Percentiles rank a stretch among this genome's conserved stretches.
Conservation (phyloP, 2,797 vertebrate genomes). For the Denticeps clupeoides region DNA sequence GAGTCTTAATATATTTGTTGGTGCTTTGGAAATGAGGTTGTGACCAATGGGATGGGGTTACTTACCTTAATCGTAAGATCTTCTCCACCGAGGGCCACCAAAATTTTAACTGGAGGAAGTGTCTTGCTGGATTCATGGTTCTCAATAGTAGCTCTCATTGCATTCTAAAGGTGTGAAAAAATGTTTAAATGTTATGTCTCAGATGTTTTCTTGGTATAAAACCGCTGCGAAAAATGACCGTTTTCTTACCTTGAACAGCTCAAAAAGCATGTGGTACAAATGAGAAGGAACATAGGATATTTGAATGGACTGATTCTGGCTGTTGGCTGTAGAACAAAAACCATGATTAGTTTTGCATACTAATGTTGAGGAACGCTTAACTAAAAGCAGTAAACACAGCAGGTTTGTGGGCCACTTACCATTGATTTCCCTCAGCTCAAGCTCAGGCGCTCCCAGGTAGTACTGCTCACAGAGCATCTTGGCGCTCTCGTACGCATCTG, state of each 20-base stretch:
- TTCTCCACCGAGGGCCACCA: conserved; percentile 71
- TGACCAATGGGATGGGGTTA: too few species aligned
- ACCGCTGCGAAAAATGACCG: background rate
- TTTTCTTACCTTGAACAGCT: conserved; percentile 76
- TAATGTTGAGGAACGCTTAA: too few species aligned
- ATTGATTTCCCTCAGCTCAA: conserved; percentile 70
- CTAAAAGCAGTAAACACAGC: too few species aligned
- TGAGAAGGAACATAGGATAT: conserved; percentile 81
- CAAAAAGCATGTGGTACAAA: conserved; percentile 82
- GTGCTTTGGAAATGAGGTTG: too few species aligned
- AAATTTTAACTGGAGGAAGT: conserved; percentile 66
- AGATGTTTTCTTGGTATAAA: background rate
- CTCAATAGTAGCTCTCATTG: conserved; percentile 80
- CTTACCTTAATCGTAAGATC: conserved; percentile 72
- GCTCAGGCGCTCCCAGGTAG: conserved; percentile 71
- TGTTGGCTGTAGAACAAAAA: conserved; percentile 45
- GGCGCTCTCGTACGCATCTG: conserved; percentile 77
- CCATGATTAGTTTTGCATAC: background rate
- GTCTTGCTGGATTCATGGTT: conserved; percentile 62
- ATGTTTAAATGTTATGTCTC: background rate
- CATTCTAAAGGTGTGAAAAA: conserved; percentile 49
- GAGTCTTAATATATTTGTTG: background rate
- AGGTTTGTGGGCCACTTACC: too few species aligned
- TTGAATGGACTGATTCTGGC: conserved; percentile 53
- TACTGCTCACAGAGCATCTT: conserved; percentile 80